These are phyloP conservation scores for Clarias gariepinus DNA, from an alignment of 2,113 vertebrate species.

Conservation along the genomic window DNA sequence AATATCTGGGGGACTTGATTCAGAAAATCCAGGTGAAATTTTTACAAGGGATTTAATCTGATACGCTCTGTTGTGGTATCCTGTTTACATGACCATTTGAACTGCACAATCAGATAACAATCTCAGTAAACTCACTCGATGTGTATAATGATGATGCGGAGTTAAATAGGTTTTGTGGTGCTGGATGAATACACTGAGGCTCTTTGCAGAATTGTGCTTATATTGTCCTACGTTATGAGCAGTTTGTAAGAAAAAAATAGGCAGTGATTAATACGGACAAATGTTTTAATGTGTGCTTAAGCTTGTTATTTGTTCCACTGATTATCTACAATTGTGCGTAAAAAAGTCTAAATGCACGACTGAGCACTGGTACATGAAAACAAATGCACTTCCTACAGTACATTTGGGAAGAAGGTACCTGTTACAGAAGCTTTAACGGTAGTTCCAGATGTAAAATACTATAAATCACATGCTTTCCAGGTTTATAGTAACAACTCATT, in stretches of 20 bases:
- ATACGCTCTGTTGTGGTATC: neutral
- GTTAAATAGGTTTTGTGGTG: constrained; percentile 7
- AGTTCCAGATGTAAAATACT: neutral
- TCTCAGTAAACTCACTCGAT: neutral
- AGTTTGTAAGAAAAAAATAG: neutral
- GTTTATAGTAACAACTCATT: neutral
- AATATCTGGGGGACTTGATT: too few species aligned
- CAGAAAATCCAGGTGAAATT: neutral
- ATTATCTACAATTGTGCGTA: too few species aligned
- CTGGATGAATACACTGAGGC: neutral
- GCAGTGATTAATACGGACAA: neutral
- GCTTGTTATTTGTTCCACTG: neutral
- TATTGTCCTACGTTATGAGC: neutral
- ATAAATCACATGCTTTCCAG: neutral
- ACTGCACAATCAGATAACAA: neutral
- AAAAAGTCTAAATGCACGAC: neutral
- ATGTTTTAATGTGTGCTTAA: neutral
- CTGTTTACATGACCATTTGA: constrained; percentile 9
- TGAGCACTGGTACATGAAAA: neutral
- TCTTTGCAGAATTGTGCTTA: neutral
- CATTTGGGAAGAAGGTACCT: neutral
- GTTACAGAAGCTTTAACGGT: too few species aligned
- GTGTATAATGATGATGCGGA: constrained; percentile 16
- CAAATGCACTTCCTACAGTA: neutral
- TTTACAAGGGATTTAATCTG: neutral